Evolutionary conservation across 2,888 invertebrate genomes (phyloP).

Genomic region (Hipparchia semele): DNA sequence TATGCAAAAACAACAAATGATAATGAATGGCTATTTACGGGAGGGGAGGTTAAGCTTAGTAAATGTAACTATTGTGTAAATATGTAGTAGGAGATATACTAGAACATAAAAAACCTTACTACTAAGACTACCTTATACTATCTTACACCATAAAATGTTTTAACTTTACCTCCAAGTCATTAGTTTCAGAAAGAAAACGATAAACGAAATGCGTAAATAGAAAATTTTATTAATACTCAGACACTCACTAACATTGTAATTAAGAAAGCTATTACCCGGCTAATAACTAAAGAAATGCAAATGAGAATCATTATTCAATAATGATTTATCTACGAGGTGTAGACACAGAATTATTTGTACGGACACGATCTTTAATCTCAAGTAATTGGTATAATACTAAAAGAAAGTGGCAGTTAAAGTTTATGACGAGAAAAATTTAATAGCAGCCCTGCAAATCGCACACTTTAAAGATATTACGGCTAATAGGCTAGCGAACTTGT

Average conservation of each 20-base stretch:
- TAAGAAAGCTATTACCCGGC: not conserved
- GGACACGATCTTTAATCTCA: conserved; percentile 16
- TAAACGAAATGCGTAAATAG: not conserved
- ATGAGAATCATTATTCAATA: conserved; percentile 4
- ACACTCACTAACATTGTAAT: not conserved
- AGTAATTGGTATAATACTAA: conserved; percentile 44
- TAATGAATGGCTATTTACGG: too few species aligned
- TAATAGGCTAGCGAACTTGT: conserved; percentile 28
- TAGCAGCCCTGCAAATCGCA: conserved; percentile 36
- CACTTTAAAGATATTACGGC: conserved; percentile 30
- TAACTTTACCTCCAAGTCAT: not conserved
- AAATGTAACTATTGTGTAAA: too few species aligned
- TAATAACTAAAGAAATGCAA: conserved; percentile 12
- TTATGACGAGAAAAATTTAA: conserved; percentile 43
- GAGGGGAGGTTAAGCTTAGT: too few species aligned
- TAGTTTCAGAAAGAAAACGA: not conserved
- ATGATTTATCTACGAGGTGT: conserved; percentile 16
- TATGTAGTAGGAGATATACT: too few species aligned
- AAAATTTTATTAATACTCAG: not conserved
- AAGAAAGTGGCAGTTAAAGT: conserved; percentile 42
- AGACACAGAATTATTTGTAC: conserved; percentile 11
- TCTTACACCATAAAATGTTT: not conserved
- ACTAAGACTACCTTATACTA: too few species aligned
- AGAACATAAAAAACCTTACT: too few species aligned
- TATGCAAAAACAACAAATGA: too few species aligned